phyloP scores from a whole-genome alignment of 2,113 vertebrate genomes.

The Camelus dromedarius region DNA sequence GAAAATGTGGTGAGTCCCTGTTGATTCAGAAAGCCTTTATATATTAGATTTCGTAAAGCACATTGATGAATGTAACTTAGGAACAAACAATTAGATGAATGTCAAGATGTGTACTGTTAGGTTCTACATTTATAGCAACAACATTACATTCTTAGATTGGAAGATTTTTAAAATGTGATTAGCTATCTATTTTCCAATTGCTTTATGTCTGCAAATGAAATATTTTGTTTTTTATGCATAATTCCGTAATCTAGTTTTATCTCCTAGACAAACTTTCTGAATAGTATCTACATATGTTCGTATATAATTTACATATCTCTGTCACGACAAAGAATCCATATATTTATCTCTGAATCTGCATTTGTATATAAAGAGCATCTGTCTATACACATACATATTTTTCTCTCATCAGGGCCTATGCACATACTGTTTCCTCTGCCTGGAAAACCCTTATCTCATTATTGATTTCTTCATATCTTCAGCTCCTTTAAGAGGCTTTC shows the following conservation, averaged over 20 bases:
- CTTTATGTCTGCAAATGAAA: slow-evolving; percentile 47
- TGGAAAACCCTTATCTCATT: neutral
- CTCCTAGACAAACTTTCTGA: neutral
- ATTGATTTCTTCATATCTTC: neutral
- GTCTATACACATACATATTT: neutral
- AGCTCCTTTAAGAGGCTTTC: neutral
- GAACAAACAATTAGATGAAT: slow-evolving; percentile 64
- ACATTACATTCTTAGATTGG: slow-evolving; percentile 1
- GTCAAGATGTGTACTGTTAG: slow-evolving; percentile 55
- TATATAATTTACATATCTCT: neutral
- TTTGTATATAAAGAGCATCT: neutral
- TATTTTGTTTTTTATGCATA: slow-evolving; percentile 27
- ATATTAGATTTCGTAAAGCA: slow-evolving; percentile 57
- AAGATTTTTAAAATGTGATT: slow-evolving; percentile 1
- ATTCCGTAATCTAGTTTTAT: slow-evolving; percentile 45
- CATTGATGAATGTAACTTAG: slow-evolving; percentile 42
- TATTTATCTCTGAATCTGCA: neutral
- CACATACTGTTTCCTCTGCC: neutral
- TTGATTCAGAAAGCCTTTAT: slow-evolving; percentile 52
- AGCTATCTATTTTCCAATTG: neutral
- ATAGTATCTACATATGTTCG: neutral
- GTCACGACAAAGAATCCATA: neutral
- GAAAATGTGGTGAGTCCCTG: slow-evolving; percentile 51
- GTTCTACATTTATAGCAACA: neutral
- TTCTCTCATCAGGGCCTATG: neutral